A percentile compares a stretch with the other conserved stretches of the same genome.
Conservation (phyloP, 2,113 vertebrate species). For the Gambusia holbrooki region DNA sequence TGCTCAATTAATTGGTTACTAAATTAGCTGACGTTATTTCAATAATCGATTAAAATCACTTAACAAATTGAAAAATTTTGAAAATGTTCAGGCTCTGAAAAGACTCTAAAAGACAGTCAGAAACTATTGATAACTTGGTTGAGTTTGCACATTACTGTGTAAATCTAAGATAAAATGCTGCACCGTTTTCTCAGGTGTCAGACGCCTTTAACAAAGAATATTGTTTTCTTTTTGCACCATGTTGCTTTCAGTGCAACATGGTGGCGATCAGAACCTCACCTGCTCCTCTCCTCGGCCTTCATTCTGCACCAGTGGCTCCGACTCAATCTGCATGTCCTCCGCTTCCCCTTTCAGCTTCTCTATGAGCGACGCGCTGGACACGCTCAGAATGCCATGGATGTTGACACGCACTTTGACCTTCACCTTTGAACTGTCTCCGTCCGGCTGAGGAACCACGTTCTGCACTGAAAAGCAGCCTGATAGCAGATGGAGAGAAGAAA, state of each 20-base stretch:
- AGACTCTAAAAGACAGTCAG: no score
- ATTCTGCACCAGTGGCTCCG: conserved; percentile 84
- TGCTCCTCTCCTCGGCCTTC: conserved; percentile 87
- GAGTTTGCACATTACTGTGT: neutral
- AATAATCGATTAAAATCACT: no score
- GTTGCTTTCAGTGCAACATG: neutral
- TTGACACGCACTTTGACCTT: conserved; percentile 96
- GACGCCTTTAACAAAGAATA: neutral
- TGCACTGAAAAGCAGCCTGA: conserved; percentile 91
- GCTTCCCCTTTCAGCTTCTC: conserved; percentile 87
- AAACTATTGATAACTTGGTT: no score
- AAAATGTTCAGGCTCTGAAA: no score
- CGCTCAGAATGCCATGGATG: conserved; percentile 92
- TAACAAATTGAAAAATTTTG: no score
- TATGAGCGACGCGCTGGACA: conserved; percentile 89
- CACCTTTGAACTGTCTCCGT: conserved; percentile 93
- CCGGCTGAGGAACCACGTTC: conserved; percentile 89
- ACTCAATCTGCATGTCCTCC: conserved; percentile 87
- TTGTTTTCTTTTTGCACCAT: neutral
- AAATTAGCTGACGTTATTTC: no score
- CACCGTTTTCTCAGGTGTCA: neutral
- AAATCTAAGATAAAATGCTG: neutral
- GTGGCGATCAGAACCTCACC: conserved; percentile 72
- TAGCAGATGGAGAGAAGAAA: conserved; percentile 19
- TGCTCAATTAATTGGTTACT: no score